Base-by-base conservation (phyloP, 2,888 invertebrate genomes). In the Drosophila putrida region DNA sequence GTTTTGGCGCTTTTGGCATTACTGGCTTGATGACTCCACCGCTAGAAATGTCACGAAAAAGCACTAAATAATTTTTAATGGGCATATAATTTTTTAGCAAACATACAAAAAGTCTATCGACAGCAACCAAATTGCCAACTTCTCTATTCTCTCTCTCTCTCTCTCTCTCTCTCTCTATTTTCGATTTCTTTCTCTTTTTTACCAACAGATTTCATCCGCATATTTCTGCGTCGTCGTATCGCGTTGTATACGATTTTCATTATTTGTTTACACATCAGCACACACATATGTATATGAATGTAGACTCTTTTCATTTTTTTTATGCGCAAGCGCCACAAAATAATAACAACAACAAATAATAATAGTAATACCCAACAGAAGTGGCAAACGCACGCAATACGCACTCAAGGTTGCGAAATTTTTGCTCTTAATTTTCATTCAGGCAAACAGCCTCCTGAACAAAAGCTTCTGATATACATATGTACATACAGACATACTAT, bases 291-390 rank as follows among this genome's bases (percentile, higher is more conserved):
- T 15, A 51, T 27, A 50, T 31, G 41, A n/a, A 33, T 35, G 20
- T 35, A 38, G 20, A 20, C 20, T 20, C 20, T 20, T 20, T 20
- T 20, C 27, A 10, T 10, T 33, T 46, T 47, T 53, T 58, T 71
- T 58, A 71, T 67, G 73, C 72, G 68, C 72, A 68, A 72, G 62
- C 72, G 57, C 73, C 68, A 61, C 68, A 72, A 72, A 72, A 67
- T 43, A 71, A 60, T 71, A 67, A 67, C 53, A 73, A 69, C 67
- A 72, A 72, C 73, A 73, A 73, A 73, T 62, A 49, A 62, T 62
- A 72, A 73, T 55, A 73, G 59, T 69, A 69, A 73, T n/a, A 20
- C 20, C 20, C 20, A 20, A 20, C 51, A 60, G 25, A 53, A 39
- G 38, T 53, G 25, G 31, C 50, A 63, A 71, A 53, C 51, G 39